Evolutionary conservation across 2,888 invertebrate species (phyloP), one percentile per base, ranked within the genome.

Genomic region (Eupithecia pulchellata): DNA sequence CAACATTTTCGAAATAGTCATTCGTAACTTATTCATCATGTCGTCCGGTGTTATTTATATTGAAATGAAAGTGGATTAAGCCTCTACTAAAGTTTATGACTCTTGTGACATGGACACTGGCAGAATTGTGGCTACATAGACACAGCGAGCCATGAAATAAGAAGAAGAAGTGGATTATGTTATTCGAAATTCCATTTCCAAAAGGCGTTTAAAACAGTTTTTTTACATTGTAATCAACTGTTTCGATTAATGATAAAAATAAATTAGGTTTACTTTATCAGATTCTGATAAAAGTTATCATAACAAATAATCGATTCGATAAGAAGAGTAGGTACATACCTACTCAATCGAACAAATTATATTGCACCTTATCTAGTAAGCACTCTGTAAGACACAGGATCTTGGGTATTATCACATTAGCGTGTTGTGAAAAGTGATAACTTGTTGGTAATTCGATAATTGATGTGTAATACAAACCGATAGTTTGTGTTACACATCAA

Each of bases 181-280:
- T 47, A 20, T 20, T 47, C 20, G 20, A 47, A 6, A 47, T 42
- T n/a, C n/a, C 2, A 8, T 42, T 42, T 42, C 8, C 9, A 42
- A 42, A 42, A 9, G n/a, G 42, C 42, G 27, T 13, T 27, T 55
- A 55, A 55, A 55, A 55, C 13, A 79, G 71, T 80, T 82, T 81
- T 83, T 81, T 84, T 79, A 82, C 81, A 84, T 84, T 82, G 82
- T 4, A n/a, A n/a, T n/a, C n/a, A n/a, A n/a, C n/a, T n/a, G n/a
- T n/a, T n/a, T n/a, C n/a, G n/a, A n/a, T n/a, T n/a, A 6, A 17
- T 29, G 13, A 29, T 32, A 32, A n/a, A 17, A 60, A 60, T 34
- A 34, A 60, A 30, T 20, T 17, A 32, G 58, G 17, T 32, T 32
- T 61, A 34, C 20, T 4, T 25, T 61, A 61, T 66, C 66, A 58